phyloP scores from a whole-genome alignment of 1,140 invertebrate species.

The Cataglyphis hispanica region DNA sequence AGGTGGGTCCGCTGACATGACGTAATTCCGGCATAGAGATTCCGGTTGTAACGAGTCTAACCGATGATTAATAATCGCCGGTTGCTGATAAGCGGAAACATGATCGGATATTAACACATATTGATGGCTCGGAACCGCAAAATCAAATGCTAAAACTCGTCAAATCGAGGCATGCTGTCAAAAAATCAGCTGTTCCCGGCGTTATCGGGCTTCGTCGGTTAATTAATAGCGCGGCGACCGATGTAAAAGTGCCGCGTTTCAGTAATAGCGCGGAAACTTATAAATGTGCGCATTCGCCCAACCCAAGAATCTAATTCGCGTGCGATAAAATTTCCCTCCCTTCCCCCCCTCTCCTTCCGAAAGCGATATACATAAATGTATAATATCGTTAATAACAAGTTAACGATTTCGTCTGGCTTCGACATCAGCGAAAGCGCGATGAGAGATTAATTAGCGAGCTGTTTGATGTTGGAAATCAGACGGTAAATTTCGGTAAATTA shows the following conservation, averaged over 20 bases:
- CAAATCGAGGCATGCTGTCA: conserved; percentile 11
- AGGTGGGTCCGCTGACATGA: too few species aligned
- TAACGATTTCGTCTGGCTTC: not conserved
- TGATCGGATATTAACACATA: conserved; percentile 51
- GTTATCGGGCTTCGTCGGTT: conserved; percentile 41
- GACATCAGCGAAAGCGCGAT: too few species aligned
- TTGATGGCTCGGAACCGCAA: conserved; percentile 15
- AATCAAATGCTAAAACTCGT: conserved; percentile 33
- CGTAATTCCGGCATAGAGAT: too few species aligned
- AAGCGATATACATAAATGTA: not conserved
- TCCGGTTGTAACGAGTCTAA: conserved; percentile 6
- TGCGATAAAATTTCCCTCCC: not conserved
- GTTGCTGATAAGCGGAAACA: conserved; percentile 47
- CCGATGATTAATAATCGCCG: conserved; percentile 54
- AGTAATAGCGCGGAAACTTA: not conserved
- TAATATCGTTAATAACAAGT: not conserved
- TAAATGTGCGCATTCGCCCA: not conserved
- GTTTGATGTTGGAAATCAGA: not conserved
- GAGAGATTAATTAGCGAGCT: not conserved
- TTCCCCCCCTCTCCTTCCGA: too few species aligned
- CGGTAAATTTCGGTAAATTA: not conserved
- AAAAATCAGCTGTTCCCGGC: conserved; percentile 27
- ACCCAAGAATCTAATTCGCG: not conserved
- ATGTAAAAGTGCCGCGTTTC: not conserved
- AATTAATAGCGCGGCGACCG: conserved; percentile 41